A percentile compares a stretch with the other conserved stretches of the same genome.
Conservation (phyloP, 2,888 invertebrate genomes). For the Pasiphila rectangulata region DNA sequence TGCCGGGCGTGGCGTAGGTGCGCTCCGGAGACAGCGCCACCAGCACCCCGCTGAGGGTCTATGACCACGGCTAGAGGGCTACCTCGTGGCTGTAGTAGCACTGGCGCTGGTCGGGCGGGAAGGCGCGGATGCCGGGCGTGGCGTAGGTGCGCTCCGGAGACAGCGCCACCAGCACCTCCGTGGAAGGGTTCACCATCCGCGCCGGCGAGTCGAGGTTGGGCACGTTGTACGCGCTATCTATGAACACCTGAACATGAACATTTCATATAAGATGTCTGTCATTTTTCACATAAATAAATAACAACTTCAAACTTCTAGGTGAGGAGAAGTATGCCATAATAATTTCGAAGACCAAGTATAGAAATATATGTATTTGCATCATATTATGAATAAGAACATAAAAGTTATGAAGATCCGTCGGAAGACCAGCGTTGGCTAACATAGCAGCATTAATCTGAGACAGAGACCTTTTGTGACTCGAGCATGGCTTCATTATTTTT, state of each 20-base stretch:
- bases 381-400: too few relatives aligned
- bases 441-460: too few relatives aligned
- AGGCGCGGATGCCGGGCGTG: conserved; percentile 73
- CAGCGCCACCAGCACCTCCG: conserved; percentile 82
- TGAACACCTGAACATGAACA: conserved; percentile 69
- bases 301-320: neutral
- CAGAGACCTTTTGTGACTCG: too few relatives aligned
- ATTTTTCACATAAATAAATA: neutral
- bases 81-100: conserved; percentile 83
- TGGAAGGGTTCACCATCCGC: conserved; percentile 78
- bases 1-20: conserved; percentile 82
- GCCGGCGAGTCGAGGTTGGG: conserved; percentile 83
- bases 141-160: conserved; percentile 84
- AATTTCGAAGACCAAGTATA: too few relatives aligned
- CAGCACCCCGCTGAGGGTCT: conserved; percentile 82
- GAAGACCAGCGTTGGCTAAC: too few relatives aligned
- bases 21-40: conserved; percentile 83
- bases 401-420: too few relatives aligned
- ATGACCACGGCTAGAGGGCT: conserved; percentile 20
- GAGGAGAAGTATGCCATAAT: too few relatives aligned
- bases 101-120: conserved; percentile 71
- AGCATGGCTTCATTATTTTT: too few relatives aligned
- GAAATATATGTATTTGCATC: too few relatives aligned
- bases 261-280: neutral
- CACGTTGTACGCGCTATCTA: conserved; percentile 84